Conservation (phyloP, 2,797 vertebrate genomes). For the Pseudochirops cupreus region DNA sequence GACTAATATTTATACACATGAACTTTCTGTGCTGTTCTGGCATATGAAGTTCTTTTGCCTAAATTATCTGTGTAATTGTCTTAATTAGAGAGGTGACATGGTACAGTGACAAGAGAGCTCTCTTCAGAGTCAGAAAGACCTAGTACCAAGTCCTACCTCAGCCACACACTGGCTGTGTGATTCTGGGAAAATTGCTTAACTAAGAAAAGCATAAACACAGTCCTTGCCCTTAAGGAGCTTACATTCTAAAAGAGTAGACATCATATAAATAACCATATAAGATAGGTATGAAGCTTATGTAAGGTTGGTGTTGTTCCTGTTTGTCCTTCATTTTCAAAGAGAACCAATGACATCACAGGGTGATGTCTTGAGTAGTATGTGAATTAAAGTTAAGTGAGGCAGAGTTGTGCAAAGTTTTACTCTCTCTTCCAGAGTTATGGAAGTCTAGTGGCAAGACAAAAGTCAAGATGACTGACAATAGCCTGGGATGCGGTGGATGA, state of each 20-base stretch:
- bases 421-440: too few species aligned
- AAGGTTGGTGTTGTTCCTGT: not conserved
- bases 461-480: too few species aligned
- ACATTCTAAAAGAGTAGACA: not conserved
- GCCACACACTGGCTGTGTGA: not conserved
- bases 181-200: not conserved
- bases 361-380: too few species aligned
- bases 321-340: not conserved
- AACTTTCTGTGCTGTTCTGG: not conserved
- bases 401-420: too few species aligned
- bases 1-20: not conserved
- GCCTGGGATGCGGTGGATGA: too few species aligned
- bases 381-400: not conserved
- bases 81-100: not conserved
- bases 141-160: not conserved
- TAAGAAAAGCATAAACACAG: not conserved
- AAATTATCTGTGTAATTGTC: not conserved
- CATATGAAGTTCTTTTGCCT: not conserved
- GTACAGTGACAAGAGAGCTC: not conserved
- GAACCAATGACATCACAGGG: not conserved
- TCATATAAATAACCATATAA: not conserved
- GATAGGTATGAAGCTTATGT: not conserved
- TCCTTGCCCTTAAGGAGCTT: not conserved
- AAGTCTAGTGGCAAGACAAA: too few species aligned
- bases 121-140: not conserved